Conservation (phyloP, 1,140 invertebrate species). For the Drosophila nigromelanica region DNA sequence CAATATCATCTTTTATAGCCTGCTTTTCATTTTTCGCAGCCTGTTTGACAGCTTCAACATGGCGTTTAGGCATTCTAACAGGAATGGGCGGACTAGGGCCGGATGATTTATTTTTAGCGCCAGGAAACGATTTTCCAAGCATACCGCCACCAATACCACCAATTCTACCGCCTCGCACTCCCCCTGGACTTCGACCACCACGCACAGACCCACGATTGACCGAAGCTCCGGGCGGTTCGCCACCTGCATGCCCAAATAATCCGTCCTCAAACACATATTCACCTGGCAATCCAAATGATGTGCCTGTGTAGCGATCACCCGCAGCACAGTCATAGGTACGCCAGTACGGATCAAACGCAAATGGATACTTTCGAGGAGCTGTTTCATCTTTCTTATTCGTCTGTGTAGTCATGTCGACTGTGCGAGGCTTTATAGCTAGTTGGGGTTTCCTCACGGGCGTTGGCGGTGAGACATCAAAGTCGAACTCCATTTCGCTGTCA, state of each 20-base stretch:
- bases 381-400: neutral
- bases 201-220: conserved; percentile 5
- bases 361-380: neutral
- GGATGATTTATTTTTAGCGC: neutral
- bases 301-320: conserved; percentile 53
- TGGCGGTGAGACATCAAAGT: conserved; percentile 68
- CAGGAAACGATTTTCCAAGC: conserved; percentile 16
- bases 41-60: conserved; percentile 2
- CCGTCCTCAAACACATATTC: conserved; percentile 62
- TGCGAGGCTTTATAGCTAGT: conserved; percentile 7
- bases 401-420: too few relatives aligned
- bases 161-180: neutral
- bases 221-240: conserved; percentile 37
- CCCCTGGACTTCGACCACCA: neutral
- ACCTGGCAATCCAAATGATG: conserved; percentile 30
- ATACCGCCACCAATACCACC: neutral
- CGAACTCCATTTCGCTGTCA: conserved; percentile 71
- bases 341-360: conserved; percentile 25
- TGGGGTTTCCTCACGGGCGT: neutral
- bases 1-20: neutral
- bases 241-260: conserved; percentile 40
- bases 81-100: conserved; percentile 13
- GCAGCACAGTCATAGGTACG: conserved; percentile 51
- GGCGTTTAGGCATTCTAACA: conserved; percentile 17
- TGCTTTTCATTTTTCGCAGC: conserved; percentile 1